A percentile compares a stretch with the other conserved stretches of the same genome.
These are phyloP conservation scores for Amblyopsis rosae DNA, from an alignment of 2,113 vertebrate species.

Conservation along the genomic window DNA sequence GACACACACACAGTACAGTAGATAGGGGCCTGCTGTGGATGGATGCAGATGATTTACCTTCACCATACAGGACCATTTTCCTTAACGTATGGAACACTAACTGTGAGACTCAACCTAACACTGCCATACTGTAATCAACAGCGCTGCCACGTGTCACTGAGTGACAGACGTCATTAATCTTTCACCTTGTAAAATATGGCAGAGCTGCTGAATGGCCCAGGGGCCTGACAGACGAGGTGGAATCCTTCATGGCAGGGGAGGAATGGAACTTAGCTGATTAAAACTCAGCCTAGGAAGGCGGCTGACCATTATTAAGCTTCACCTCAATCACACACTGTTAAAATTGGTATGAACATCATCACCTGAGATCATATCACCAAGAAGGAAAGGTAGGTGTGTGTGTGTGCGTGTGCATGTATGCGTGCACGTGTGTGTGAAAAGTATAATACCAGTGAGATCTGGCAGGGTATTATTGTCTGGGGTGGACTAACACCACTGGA, in stretches of 20 bases:
- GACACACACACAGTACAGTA: constrained; percentile 10
- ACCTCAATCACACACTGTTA: constrained; percentile 33
- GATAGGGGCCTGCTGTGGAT: constrained; percentile 8
- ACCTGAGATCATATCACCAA: constrained; percentile 46
- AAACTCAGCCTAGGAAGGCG: constrained; percentile 21
- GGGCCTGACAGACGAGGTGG: neutral
- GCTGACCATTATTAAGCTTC: constrained; percentile 34
- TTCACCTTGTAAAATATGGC: constrained; percentile 10
- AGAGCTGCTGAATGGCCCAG: constrained; percentile 12
- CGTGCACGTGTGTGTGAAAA: neutral
- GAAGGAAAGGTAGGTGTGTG: neutral
- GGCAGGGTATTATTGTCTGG: constrained; percentile 60
- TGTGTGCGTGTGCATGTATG: neutral
- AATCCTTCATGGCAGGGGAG: constrained; percentile 1
- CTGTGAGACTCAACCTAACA: constrained; percentile 24
- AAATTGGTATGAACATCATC: constrained; percentile 37
- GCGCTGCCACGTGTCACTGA: constrained; percentile 8
- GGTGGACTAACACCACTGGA: constrained; percentile 40
- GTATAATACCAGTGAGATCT: constrained; percentile 30
- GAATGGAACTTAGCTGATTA: constrained; percentile 14
- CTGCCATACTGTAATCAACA: constrained; percentile 4
- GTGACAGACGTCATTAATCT: constrained; percentile 9
- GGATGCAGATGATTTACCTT: constrained; percentile 28
- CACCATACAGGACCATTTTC: constrained; percentile 17
- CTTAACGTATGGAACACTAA: constrained; percentile 37